These are phyloP conservation scores for Drosophila micromelanica DNA, from an alignment of 1,140 invertebrate genomes.

Conservation along the genomic window DNA sequence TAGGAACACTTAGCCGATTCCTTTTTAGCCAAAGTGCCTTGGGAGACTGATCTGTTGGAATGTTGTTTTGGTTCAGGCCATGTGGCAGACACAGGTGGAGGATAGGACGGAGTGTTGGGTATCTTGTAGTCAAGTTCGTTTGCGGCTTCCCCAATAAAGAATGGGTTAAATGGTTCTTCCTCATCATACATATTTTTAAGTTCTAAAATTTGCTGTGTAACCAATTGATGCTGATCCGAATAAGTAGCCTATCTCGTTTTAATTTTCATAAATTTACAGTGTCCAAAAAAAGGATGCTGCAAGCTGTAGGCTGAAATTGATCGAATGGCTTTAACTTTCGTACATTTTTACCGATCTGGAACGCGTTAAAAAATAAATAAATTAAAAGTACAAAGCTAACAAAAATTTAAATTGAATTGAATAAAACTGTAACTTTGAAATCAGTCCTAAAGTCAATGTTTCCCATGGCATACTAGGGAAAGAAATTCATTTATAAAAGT, in stretches of 20 bases:
- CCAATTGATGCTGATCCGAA: too few relatives aligned
- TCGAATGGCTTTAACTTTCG: slow-evolving; percentile 1
- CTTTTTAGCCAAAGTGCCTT: slow-evolving; percentile 3
- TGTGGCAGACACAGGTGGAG: slow-evolving; percentile 46
- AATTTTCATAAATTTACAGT: neutral
- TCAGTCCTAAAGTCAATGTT: neutral
- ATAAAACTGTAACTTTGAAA: neutral
- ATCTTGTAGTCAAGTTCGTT: slow-evolving; percentile 39
- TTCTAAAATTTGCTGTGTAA: neutral
- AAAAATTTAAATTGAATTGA: slow-evolving; percentile 28
- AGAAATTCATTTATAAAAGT: neutral
- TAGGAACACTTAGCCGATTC: too few relatives aligned
- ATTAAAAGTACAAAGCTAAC: neutral
- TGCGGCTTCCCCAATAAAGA: slow-evolving; percentile 47
- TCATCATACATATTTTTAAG: slow-evolving; percentile 46
- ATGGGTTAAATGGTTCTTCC: slow-evolving; percentile 51
- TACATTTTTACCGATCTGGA: slow-evolving; percentile 31
- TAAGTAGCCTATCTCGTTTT: neutral
- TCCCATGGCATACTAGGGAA: slow-evolving; percentile 2
- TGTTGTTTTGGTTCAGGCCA: slow-evolving; percentile 36
- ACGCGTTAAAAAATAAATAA: neutral
- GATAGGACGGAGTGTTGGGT: slow-evolving; percentile 47
- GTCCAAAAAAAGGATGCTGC: neutral
- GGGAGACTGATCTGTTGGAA: slow-evolving; percentile 28
- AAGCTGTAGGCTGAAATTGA: too few relatives aligned